These are phyloP conservation scores for Colletes collaris DNA, from an alignment of 2,888 invertebrate genomes.

Conservation along the genomic window DNA sequence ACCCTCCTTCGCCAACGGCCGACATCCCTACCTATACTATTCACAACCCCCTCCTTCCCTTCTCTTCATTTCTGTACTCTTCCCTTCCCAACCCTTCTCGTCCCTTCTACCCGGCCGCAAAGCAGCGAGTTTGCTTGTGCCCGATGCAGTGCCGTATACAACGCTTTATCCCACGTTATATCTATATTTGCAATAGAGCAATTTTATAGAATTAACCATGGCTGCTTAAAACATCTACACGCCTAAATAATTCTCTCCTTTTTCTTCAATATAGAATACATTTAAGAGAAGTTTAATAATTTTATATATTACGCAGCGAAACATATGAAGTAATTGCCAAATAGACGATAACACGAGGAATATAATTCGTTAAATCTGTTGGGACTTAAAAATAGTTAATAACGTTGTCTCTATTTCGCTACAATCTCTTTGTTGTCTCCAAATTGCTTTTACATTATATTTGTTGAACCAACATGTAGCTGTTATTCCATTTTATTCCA, in stretches of 20 bases:
- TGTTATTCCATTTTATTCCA: too few relatives aligned
- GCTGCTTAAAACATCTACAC: too few relatives aligned
- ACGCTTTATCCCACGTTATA: conserved; percentile 8
- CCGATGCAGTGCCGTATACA: conserved; percentile 70
- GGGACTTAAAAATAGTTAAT: background rate
- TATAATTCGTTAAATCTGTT: background rate
- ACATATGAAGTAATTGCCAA: conserved; percentile 2
- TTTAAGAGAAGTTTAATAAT: background rate
- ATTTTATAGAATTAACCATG: conserved; percentile 15
- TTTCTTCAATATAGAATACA: background rate
- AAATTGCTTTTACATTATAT: too few relatives aligned
- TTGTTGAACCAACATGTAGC: too few relatives aligned
- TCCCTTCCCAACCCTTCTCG: conserved; percentile 53
- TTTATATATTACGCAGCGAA: background rate
- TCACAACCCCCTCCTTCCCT: conserved; percentile 42
- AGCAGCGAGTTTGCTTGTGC: conserved; percentile 71
- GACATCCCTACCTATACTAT: conserved; percentile 58
- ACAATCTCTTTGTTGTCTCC: too few relatives aligned
- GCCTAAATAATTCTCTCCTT: background rate
- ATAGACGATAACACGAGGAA: background rate
- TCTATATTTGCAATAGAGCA: background rate
- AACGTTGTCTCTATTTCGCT: background rate
- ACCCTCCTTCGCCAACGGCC: conserved; percentile 60
- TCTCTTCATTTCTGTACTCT: conserved; percentile 51
- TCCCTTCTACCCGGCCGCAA: conserved; percentile 65